Evolutionary conservation across 64 coral and sea anemone species (phyloP), one percentile per base, ranked within the genome.

Genomic region (Cladopsammia gracilis): DNA sequence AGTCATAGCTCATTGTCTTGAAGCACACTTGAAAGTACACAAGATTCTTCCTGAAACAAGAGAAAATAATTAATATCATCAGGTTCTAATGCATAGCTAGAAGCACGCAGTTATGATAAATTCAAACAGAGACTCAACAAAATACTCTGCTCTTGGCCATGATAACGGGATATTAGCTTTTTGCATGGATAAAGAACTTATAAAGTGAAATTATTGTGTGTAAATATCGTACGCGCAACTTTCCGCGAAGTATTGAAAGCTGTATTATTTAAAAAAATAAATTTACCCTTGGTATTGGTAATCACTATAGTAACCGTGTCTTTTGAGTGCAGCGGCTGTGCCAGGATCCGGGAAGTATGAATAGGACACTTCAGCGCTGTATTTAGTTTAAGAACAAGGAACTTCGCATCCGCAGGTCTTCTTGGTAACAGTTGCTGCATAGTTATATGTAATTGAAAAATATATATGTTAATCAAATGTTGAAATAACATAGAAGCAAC

Each of bases 21-120:
- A 82, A 82, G 13, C 89, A 77, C n/a, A 91, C 65, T 91, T 91
- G 65, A 45, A 91, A 76, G 0, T 57, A 22, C 42, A 91, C n/a
- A 9, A 91, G 64, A 60, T 91, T 91, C 0, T 83, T 51, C 6
- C 89, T 91, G 64, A n/a, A 20, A 44, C 52, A 15, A 8, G 10
- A 77, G 47, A 23, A 22, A 57, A 25, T 1, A 22, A 78, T 14
- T 6, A 6, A 23, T 23, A 57, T 26, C 10, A 76, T 34, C 34
- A 34, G 34, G 34, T 34, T 34, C 34, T 34, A 34, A 34, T 34
- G 34, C 34, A 34, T 2, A 34, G 34, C 34, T 34, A 34, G 34
- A 34, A 34, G 34, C 34, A 34, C 34, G 34, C 34, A 34, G 2
- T 34, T 34, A 34, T 34, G 34, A 34, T 34, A 34, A 34, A 34